Base-by-base conservation (phyloP, 2,113 vertebrate species). In the Stegastes partitus region DNA sequence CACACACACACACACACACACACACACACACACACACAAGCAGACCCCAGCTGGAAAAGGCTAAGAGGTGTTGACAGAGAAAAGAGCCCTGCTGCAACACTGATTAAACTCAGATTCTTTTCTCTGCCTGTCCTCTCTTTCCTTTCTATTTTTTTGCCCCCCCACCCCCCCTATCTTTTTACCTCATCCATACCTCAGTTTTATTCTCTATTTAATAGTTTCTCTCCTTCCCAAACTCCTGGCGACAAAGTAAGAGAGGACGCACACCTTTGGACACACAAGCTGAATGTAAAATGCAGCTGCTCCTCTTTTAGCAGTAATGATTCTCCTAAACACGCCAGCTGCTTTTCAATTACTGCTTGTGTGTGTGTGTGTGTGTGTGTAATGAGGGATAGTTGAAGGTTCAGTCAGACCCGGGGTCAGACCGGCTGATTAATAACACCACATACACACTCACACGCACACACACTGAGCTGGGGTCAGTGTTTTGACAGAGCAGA, bases 11-110 rank as follows among this genome's bases (percentile, higher is more conserved):
- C 49, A 72, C 54, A 56, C 68, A 72, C 47, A 68, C 55, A 69
- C 66, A 59, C 50, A 65, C 72, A 64, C 61, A 57, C 57, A 51
- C 21, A 45, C 59, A 55, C 78, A 72, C 64, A 61, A 6, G 57
- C 2, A 87, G 75, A 80, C 88, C 68, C 78, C 87, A 90, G 74
- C 89, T 91, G 86, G 68, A 80, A 7, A n/a, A 22, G 66, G 59
- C 80, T 83, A 69, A 73, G 73, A 92, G 83, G 87, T 91, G 93
- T 82, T 94, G 92, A 95, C 89, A 74, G 94, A 95, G 86, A 80
- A 83, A 53, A 82, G 78, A 72, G 79, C 67, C 62, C 92, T 89
- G 85, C 91, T 94, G 93, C 75, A 84, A 21, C 68, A 74, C 70
- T 87, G 87, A 91, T 92, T 88, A 89, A 72, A 59, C 61, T 80